Conservation (phyloP, 2,888 invertebrate genomes). For the Rhaphigaster nebulosa region DNA sequence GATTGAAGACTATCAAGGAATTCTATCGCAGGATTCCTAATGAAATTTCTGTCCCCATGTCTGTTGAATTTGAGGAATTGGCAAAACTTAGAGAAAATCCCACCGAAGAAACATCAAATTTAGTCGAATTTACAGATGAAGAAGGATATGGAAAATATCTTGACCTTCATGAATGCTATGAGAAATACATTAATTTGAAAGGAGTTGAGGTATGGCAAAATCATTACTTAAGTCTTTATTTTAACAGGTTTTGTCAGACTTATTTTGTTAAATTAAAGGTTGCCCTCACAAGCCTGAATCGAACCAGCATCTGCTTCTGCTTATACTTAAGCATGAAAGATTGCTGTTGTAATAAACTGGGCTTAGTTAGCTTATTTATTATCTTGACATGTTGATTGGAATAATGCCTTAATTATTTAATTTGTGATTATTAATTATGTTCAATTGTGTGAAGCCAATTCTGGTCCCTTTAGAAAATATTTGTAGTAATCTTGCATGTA, state of each 20-base stretch:
- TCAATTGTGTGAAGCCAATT: too few relatives aligned
- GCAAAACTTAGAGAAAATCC: constrained; percentile 91
- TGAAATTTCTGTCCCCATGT: constrained; percentile 96
- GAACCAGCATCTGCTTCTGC: too few relatives aligned
- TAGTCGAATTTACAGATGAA: constrained; percentile 98
- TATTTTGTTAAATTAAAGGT: too few relatives aligned
- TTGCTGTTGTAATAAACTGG: too few relatives aligned
- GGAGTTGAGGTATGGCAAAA: constrained; percentile 83
- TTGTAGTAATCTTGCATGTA: too few relatives aligned
- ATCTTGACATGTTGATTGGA: too few relatives aligned
- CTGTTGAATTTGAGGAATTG: constrained; percentile 96
- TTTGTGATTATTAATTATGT: too few relatives aligned
- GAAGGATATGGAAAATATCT: constrained; percentile 99
- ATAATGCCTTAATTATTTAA: too few relatives aligned
- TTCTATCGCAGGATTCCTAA: constrained; percentile 97
- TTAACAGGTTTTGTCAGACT: background rate
- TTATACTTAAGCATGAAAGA: too few relatives aligned
- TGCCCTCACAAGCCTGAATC: too few relatives aligned
- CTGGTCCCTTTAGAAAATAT: too few relatives aligned
- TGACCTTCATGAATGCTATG: constrained; percentile 96
- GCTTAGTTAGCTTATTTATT: too few relatives aligned
- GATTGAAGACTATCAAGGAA: constrained; percentile 95
- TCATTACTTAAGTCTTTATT: background rate
- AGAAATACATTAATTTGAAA: constrained; percentile 95
- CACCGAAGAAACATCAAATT: constrained; percentile 85